A percentile compares a stretch with the other conserved stretches of the same genome.
These are phyloP conservation scores for Disparrhopalites patrizii DNA, from an alignment of 2,888 invertebrate species.

Conservation along the genomic window DNA sequence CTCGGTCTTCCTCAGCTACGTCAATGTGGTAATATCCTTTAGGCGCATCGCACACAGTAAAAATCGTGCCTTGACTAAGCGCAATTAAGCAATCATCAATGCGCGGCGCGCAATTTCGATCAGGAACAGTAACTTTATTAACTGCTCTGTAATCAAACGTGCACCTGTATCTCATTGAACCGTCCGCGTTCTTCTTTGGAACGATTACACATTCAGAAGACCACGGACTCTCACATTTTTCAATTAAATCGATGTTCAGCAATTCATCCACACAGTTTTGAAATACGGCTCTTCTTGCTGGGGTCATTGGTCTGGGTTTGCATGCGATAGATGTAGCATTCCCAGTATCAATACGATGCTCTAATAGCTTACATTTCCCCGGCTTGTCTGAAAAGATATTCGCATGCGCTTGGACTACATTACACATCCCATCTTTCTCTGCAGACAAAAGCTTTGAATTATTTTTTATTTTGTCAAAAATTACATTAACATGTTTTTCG, in stretches of 20 bases:
- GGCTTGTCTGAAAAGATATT: neutral
- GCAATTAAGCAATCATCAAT: constrained; percentile 50
- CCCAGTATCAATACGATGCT: constrained; percentile 30
- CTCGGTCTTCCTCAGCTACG: constrained; percentile 41
- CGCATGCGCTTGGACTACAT: neutral
- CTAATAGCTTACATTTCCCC: neutral
- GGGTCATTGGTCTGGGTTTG: constrained; percentile 30
- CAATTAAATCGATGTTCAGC: constrained; percentile 31
- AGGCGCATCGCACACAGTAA: constrained; percentile 49
- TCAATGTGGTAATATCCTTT: constrained; percentile 50
- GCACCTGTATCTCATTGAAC: constrained; percentile 40
- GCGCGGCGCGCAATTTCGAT: constrained; percentile 50
- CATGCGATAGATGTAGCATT: constrained; percentile 19
- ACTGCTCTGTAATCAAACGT: constrained; percentile 49
- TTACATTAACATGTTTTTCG: too few relatives aligned
- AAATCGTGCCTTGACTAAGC: constrained; percentile 49
- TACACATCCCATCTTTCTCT: neutral
- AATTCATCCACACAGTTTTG: constrained; percentile 33
- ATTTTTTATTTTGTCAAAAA: too few relatives aligned
- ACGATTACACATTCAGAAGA: constrained; percentile 39
- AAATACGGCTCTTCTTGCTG: constrained; percentile 30
- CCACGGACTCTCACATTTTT: constrained; percentile 31
- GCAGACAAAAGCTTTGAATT: too few relatives aligned
- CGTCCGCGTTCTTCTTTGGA: constrained; percentile 49
- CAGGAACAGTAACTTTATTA: constrained; percentile 49